These are phyloP conservation scores for Hydrozoanthus tunicans DNA, from an alignment of 64 coral and sea anemone genomes.

Conservation along the genomic window DNA sequence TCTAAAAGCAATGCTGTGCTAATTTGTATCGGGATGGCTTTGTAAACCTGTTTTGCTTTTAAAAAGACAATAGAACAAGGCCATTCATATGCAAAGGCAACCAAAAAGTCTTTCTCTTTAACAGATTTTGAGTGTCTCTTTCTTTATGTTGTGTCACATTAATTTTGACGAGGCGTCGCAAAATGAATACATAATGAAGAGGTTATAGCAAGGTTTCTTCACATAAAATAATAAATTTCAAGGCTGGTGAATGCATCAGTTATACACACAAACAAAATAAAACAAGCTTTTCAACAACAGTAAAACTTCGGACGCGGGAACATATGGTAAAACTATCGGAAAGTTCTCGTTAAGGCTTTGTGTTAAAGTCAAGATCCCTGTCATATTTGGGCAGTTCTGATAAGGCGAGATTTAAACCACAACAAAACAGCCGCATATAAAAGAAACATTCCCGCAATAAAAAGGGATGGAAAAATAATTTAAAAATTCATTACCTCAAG, in stretches of 20 bases:
- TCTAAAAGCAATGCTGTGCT: neutral
- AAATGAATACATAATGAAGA: constrained; percentile 50
- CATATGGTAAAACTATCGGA: too few species aligned
- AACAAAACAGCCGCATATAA: neutral
- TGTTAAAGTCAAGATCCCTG: neutral
- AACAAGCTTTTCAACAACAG: neutral
- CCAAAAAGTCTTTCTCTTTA: neutral
- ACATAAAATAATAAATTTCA: constrained; percentile 21
- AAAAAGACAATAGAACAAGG: neutral
- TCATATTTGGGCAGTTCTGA: neutral
- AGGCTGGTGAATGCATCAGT: neutral
- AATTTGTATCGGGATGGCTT: neutral
- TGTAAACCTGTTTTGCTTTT: too few species aligned
- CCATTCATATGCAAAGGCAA: neutral
- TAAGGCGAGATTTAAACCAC: neutral
- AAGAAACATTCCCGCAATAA: neutral
- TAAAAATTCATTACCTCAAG: constrained; percentile 65
- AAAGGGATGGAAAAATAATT: neutral
- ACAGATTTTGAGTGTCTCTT: neutral
- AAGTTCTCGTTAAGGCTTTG: too few species aligned
- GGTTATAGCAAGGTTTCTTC: neutral
- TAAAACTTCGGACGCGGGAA: too few species aligned
- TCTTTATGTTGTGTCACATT: neutral
- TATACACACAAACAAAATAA: too few species aligned
- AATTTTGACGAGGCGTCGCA: neutral